Conservation (phyloP, 64 coral and sea anemone species). For the Acropora tenuis region DNA sequence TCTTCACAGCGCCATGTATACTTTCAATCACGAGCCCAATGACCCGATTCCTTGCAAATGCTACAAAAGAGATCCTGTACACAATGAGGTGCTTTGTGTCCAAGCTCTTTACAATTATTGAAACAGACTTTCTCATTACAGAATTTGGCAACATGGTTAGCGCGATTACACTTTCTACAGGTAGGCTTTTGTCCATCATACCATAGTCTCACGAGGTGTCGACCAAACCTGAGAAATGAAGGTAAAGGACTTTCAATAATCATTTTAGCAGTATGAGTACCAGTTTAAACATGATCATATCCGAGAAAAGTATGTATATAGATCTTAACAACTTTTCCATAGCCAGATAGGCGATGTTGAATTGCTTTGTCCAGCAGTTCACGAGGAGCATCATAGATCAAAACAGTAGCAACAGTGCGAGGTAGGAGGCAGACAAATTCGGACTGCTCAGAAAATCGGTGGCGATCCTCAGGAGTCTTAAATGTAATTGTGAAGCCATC, state of each 20-base stretch:
- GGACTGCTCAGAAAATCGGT: too few relatives aligned
- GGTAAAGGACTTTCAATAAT: not conserved
- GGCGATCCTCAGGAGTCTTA: too few relatives aligned
- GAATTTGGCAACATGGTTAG: not conserved
- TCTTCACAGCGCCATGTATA: not conserved
- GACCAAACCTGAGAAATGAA: not conserved
- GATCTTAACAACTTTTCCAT: not conserved
- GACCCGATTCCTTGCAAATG: not conserved
- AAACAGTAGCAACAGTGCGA: not conserved
- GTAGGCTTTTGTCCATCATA: not conserved
- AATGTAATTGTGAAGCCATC: too few relatives aligned
- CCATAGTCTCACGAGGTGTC: not conserved
- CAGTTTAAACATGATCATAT: not conserved
- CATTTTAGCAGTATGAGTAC: not conserved
- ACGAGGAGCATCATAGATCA: not conserved
- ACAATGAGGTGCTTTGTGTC: not conserved
- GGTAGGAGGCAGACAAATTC: too few relatives aligned
- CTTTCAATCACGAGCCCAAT: not conserved
- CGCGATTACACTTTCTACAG: not conserved
- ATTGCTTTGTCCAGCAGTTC: not conserved
- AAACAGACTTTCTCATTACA: not conserved
- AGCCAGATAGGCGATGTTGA: not conserved
- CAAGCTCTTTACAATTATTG: not conserved
- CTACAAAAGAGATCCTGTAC: not conserved
- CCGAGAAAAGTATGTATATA: not conserved